A percentile compares a stretch with the other conserved stretches of the same genome.
Conservation (phyloP, 2,797 vertebrate species). For the Dermochelys coriacea region DNA sequence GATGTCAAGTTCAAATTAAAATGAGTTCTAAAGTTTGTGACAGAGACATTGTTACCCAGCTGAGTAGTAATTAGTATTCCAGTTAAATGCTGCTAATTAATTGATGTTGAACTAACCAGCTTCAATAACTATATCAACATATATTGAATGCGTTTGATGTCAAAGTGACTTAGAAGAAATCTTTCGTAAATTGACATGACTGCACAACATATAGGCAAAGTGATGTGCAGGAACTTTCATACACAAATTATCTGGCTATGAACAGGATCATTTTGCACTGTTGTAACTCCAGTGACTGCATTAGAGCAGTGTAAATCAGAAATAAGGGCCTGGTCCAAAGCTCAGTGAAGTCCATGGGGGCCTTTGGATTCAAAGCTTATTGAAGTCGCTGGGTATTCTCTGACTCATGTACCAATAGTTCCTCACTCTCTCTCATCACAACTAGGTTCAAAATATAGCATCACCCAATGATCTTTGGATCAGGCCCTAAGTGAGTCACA, state of each 20-base stretch:
- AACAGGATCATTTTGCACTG: neutral
- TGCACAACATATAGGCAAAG: neutral
- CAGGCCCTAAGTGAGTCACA: neutral
- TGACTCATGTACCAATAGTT: neutral
- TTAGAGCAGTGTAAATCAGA: neutral
- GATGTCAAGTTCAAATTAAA: constrained; percentile 77
- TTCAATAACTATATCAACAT: constrained; percentile 48
- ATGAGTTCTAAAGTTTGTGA: constrained; percentile 70
- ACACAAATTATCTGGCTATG: neutral
- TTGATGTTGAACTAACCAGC: constrained; percentile 69
- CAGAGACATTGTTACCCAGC: constrained; percentile 60
- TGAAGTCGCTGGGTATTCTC: neutral
- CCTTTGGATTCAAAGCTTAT: neutral
- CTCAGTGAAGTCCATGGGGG: neutral
- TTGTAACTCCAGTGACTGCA: neutral
- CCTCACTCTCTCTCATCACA: constrained; percentile 10
- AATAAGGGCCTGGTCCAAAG: neutral
- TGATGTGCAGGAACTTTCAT: neutral
- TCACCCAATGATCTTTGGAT: neutral
- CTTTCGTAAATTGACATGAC: constrained; percentile 23
- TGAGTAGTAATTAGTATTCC: constrained; percentile 66
- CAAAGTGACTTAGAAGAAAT: constrained; percentile 42
- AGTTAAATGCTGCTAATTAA: constrained; percentile 73
- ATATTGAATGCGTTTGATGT: constrained; percentile 14
- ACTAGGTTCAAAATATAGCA: neutral